phyloP scores from a whole-genome alignment of 2,113 vertebrate genomes.

The Vulpes vulpes region DNA sequence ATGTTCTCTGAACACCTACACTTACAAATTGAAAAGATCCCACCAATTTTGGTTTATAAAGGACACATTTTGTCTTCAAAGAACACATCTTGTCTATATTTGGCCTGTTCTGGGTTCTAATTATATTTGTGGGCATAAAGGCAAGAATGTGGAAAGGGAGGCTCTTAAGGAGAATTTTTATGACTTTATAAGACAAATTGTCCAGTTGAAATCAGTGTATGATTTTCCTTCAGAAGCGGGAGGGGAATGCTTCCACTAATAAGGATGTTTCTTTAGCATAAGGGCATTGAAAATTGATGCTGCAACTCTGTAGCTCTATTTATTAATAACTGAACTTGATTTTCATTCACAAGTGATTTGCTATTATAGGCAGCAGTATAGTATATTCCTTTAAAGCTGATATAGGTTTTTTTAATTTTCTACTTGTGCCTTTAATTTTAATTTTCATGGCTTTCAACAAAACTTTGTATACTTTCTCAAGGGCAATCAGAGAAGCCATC shows the following conservation, averaged over 20 bases:
- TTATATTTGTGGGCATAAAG: background rate
- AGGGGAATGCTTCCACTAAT: background rate
- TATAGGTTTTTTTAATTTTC: background rate
- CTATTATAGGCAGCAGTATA: background rate
- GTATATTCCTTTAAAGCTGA: background rate
- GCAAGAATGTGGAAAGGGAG: background rate
- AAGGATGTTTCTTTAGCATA: background rate
- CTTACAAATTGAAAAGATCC: background rate
- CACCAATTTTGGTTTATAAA: background rate
- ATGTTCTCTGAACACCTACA: background rate
- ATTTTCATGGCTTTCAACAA: background rate
- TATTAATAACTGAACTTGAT: background rate
- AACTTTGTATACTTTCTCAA: background rate
- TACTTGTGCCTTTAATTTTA: background rate
- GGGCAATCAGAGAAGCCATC: background rate
- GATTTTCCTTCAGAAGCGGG: background rate
- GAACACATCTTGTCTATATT: background rate
- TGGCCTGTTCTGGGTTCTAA: background rate
- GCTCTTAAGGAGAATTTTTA: background rate
- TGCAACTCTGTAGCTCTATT: background rate
- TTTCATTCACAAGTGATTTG: background rate
- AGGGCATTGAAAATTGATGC: background rate
- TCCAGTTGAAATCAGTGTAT: background rate
- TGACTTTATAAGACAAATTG: background rate
- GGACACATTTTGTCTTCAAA: background rate